phyloP scores from a whole-genome alignment of 2,888 invertebrate species.

The Mythimna loreyi region DNA sequence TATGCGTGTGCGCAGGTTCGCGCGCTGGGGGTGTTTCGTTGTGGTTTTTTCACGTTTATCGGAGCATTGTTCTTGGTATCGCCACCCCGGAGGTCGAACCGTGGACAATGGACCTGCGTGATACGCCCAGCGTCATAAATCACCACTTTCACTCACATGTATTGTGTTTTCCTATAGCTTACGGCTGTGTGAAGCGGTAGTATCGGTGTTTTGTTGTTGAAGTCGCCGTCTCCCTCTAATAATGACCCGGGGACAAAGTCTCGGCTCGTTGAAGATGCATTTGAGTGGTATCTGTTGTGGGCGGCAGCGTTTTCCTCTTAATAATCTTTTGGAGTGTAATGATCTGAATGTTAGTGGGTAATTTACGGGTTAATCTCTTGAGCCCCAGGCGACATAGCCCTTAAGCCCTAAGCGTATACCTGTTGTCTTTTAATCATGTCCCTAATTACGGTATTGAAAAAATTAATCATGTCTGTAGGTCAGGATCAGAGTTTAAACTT shows the following conservation, averaged over 20 bases:
- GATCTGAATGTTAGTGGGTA: conserved; percentile 11
- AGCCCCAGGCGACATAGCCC: too few species aligned
- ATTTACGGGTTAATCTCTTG: conserved; percentile 4
- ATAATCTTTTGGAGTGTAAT: conserved; percentile 10
- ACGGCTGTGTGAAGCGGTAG: conserved; percentile 46
- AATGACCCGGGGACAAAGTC: conserved; percentile 69
- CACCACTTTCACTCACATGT: conserved; percentile 39
- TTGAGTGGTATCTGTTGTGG: conserved; percentile 13
- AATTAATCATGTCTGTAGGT: conserved; percentile 10
- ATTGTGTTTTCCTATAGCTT: conserved; percentile 49
- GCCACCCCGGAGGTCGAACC: conserved; percentile 56
- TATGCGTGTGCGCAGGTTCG: conserved; percentile 55
- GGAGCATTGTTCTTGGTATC: conserved; percentile 48
- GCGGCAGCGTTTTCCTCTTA: conserved; percentile 27
- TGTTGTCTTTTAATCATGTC: too few species aligned
- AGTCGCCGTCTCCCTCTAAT: conserved; percentile 49
- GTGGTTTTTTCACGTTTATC: conserved; percentile 46
- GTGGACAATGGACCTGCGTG: conserved; percentile 73
- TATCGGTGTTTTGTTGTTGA: conserved; percentile 50
- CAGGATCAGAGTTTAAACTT: conserved; percentile 3
- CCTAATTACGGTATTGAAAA: too few species aligned
- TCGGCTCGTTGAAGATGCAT: conserved; percentile 39
- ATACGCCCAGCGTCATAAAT: conserved; percentile 61
- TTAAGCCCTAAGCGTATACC: too few species aligned
- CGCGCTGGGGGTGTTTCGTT: conserved; percentile 61